phyloP scores from a whole-genome alignment of 2,888 invertebrate species.

The Dicranocentrus wangi region DNA sequence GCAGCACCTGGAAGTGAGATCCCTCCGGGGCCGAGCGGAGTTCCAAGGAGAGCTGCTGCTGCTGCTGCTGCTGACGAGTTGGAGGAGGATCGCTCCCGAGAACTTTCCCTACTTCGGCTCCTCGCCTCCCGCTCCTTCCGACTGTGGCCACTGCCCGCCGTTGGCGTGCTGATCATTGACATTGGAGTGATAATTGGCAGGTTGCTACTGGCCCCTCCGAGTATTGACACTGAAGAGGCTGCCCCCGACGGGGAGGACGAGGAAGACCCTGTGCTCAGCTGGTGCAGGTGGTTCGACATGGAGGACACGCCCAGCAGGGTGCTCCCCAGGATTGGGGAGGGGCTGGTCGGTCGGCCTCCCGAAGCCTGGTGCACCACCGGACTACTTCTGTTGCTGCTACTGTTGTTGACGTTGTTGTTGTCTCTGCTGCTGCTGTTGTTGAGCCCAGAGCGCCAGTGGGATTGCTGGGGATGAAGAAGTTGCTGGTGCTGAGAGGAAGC shows the following conservation, averaged over 20 bases:
- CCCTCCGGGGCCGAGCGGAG: conserved; percentile 22
- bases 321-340: conserved; percentile 53
- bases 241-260: conserved; percentile 6
- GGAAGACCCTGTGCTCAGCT: conserved; percentile 33
- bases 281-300: conserved; percentile 51
- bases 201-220: neutral
- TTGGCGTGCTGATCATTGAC: neutral
- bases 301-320: conserved; percentile 48
- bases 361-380: conserved; percentile 11
- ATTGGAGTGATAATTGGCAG: neutral
- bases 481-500: neutral
- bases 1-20: conserved; percentile 26
- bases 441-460: conserved; percentile 26
- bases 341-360: conserved; percentile 44
- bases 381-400: conserved; percentile 36
- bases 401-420: neutral
- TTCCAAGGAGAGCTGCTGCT: conserved; percentile 35
- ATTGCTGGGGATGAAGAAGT: neutral
- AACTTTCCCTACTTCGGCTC: conserved; percentile 51
- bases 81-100: conserved; percentile 51
- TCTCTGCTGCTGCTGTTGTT: conserved; percentile 24
- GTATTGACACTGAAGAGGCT: conserved; percentile 15
- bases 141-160: neutral
- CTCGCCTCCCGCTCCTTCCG: conserved; percentile 23
- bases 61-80: too few relatives aligned